phyloP scores from a whole-genome alignment of 2,113 vertebrate genomes.

The Urocitellus parryii region DNA sequence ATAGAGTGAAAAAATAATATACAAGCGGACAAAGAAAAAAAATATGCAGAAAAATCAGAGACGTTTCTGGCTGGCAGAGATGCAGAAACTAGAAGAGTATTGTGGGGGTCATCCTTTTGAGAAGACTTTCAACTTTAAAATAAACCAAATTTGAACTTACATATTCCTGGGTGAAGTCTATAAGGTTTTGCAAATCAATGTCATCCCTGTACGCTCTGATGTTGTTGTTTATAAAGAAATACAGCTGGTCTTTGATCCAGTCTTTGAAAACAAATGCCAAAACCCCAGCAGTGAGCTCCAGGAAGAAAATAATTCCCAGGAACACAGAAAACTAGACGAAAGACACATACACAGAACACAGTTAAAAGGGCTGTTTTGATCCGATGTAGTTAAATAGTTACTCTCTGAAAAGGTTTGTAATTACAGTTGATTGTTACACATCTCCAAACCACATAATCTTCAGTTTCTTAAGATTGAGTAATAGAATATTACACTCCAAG shows the following conservation, averaged over 20 bases:
- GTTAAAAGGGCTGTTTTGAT: constrained; percentile 21
- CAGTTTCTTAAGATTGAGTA: constrained; percentile 64
- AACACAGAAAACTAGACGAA: constrained; percentile 96
- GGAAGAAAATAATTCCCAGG: constrained; percentile 98
- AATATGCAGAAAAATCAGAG: background rate
- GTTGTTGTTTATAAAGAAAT: constrained; percentile 99
- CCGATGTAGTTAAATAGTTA: background rate
- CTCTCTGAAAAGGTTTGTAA: constrained; percentile 3
- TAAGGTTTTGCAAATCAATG: constrained; percentile 99
- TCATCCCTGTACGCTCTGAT: constrained; percentile 98
- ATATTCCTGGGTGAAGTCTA: constrained; percentile 99
- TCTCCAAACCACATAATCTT: constrained; percentile 27
- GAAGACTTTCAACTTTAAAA: constrained; percentile 42
- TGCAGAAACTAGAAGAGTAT: constrained; percentile 13
- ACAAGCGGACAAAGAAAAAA: background rate
- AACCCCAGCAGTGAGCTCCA: constrained; percentile 98
- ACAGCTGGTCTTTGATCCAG: constrained; percentile 99
- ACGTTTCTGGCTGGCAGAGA: background rate
- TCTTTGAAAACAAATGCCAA: constrained; percentile 99
- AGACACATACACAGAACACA: constrained; percentile 52
- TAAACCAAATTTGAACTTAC: constrained; percentile 88
- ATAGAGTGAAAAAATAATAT: background rate
- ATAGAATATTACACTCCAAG: constrained; percentile 33
- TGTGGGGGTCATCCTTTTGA: constrained; percentile 20
- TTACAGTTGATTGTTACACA: background rate